Evolutionary conservation across 2,113 vertebrate genomes (phyloP).

Genomic region (Syrmaticus mikado): DNA sequence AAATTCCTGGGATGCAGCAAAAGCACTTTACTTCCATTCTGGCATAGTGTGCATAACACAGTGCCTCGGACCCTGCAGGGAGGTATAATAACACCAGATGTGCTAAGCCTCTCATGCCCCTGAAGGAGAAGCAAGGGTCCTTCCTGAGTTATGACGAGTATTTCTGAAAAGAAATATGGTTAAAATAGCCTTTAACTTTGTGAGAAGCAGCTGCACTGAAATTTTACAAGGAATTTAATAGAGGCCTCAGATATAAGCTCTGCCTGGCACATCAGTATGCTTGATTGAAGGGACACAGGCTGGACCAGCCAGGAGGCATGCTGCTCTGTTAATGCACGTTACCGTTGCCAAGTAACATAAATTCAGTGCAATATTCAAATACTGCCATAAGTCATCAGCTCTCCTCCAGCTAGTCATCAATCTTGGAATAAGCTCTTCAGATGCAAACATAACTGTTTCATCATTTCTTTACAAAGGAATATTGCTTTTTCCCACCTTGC

Average conservation of each 20-base stretch:
- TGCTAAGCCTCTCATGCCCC: not conserved
- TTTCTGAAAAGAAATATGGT: not conserved
- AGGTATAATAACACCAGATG: not conserved
- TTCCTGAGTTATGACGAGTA: not conserved
- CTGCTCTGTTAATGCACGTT: not conserved
- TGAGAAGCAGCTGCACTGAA: not conserved
- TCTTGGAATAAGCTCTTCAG: slow-evolving; percentile 22
- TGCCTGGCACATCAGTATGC: not conserved
- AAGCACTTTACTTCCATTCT: not conserved
- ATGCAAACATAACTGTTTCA: not conserved
- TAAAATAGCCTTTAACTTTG: not conserved
- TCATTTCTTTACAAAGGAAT: not conserved
- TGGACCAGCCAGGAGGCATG: not conserved
- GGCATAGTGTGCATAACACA: not conserved
- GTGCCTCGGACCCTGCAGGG: not conserved
- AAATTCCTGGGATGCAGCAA: not conserved
- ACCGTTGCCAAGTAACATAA: slow-evolving; percentile 12
- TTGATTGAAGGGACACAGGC: not conserved
- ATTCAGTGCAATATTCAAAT: slow-evolving; percentile 18
- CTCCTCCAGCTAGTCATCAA: slow-evolving; percentile 23
- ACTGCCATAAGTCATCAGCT: slow-evolving; percentile 18
- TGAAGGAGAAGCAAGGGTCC: not conserved
- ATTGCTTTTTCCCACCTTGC: not conserved
- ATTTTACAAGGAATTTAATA: slow-evolving; percentile 1
- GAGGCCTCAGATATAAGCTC: not conserved